phyloP scores from a whole-genome alignment of 1,140 invertebrate genomes.

The Eupeodes corollae region DNA sequence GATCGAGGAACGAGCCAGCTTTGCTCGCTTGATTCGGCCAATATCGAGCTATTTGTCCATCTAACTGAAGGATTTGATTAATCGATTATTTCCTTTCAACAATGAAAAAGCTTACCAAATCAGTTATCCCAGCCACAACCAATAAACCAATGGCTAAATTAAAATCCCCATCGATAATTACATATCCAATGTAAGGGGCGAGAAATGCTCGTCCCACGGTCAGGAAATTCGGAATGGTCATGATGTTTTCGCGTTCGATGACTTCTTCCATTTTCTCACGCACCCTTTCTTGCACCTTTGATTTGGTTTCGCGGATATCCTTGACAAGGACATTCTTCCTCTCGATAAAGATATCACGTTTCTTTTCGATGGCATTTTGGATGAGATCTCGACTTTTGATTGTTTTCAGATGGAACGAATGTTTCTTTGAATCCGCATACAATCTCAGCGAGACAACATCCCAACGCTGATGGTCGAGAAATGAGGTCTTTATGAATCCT shows the following conservation, averaged over 20 bases:
- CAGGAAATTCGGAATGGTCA: conserved; percentile 85
- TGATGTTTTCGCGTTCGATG: conserved; percentile 75
- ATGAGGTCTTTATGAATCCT: conserved; percentile 31
- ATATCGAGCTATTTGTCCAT: conserved; percentile 91
- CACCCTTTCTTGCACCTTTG: conserved; percentile 47
- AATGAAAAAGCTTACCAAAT: conserved; percentile 54
- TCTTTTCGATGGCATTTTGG: conserved; percentile 46
- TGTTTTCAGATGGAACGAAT: conserved; percentile 24
- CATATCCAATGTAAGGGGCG: conserved; percentile 77
- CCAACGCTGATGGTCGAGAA: conserved; percentile 27
- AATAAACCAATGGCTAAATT: conserved; percentile 59
- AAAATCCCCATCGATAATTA: conserved; percentile 65
- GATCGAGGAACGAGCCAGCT: conserved; percentile 91
- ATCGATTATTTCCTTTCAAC: neutral
- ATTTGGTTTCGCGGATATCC: conserved; percentile 54
- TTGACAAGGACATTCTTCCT: conserved; percentile 49
- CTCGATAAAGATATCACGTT: conserved; percentile 47
- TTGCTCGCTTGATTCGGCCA: conserved; percentile 84
- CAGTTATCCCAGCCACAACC: conserved; percentile 67
- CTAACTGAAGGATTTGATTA: conserved; percentile 51
- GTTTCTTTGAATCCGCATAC: conserved; percentile 30
- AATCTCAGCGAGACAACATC: conserved; percentile 24
- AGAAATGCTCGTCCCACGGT: conserved; percentile 71
- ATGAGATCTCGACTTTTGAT: conserved; percentile 39
- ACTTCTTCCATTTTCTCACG: conserved; percentile 55